phyloP scores from a whole-genome alignment of 1,140 invertebrate species.

The Drosophila neocordata region DNA sequence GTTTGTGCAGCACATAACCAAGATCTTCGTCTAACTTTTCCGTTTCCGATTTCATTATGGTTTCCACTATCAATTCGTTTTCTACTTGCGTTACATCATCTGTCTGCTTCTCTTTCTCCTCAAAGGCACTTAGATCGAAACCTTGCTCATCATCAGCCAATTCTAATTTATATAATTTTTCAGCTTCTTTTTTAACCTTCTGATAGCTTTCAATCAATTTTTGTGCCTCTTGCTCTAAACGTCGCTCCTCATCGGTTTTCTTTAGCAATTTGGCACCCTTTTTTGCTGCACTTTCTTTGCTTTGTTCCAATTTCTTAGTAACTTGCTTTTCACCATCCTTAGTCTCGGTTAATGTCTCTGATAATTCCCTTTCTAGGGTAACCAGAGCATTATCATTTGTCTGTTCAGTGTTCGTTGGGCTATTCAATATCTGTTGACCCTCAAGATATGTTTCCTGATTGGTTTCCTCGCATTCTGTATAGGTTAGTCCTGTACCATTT shows the following conservation, averaged over 20 bases:
- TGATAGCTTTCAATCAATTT: conserved; percentile 79
- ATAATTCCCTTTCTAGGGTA: conserved; percentile 59
- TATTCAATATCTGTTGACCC: conserved; percentile 56
- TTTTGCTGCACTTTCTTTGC: conserved; percentile 56
- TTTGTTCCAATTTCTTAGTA: conserved; percentile 60
- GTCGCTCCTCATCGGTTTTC: conserved; percentile 74
- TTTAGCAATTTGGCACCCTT: conserved; percentile 69
- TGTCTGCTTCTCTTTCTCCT: conserved; percentile 40
- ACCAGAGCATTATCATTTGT: conserved; percentile 24
- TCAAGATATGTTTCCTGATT: conserved; percentile 68
- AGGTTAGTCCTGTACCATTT: conserved; percentile 47
- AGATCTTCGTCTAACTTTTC: conserved; percentile 53
- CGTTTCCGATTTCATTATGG: not conserved
- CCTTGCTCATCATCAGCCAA: conserved; percentile 66
- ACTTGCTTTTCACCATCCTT: conserved; percentile 75
- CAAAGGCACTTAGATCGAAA: conserved; percentile 72
- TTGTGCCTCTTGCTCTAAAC: conserved; percentile 73
- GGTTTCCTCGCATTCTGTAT: conserved; percentile 70
- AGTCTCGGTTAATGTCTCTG: conserved; percentile 62
- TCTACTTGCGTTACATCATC: not conserved
- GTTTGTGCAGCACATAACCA: conserved; percentile 74
- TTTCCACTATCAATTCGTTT: conserved; percentile 16
- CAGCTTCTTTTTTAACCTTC: conserved; percentile 77
- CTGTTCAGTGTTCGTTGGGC: not conserved
- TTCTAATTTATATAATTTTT: conserved; percentile 61